Percentiles rank a stretch among this genome's conserved stretches.
Evolutionary conservation across 2,113 vertebrate species (phyloP).

Genomic region (Aix galericulata): DNA sequence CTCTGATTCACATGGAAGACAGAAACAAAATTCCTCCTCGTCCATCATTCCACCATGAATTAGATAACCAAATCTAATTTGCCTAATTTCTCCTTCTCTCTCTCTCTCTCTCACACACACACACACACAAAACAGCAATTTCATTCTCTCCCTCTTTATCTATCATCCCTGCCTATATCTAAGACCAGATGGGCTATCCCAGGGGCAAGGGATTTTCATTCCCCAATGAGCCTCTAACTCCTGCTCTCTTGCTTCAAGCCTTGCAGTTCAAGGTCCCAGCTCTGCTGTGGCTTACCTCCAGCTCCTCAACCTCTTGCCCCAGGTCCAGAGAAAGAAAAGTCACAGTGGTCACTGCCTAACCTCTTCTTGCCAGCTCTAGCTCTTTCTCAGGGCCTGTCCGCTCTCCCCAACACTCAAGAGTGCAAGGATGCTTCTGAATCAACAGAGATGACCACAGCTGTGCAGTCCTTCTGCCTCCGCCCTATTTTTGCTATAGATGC

Average conservation of each 20-base stretch:
- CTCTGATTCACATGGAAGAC: background rate
- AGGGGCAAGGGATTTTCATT: background rate
- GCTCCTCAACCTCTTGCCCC: background rate
- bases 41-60: constrained; percentile 48
- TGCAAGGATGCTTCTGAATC: background rate
- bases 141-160: constrained; percentile 35
- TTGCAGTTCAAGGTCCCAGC: background rate
- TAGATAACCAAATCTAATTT: constrained; percentile 41
- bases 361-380: rapidly evolving
- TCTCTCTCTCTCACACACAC: too few relatives aligned
- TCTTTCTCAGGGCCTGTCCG: background rate
- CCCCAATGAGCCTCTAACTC: background rate
- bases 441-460: background rate
- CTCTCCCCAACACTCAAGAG: background rate
- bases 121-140: background rate
- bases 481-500: rapidly evolving
- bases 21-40: constrained; percentile 24
- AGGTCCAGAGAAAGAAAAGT: background rate
- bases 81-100: background rate
- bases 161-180: background rate
- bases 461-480: background rate
- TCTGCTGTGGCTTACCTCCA: background rate
- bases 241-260: background rate
- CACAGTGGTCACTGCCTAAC: background rate
- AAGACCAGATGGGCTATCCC: background rate